Base-by-base conservation (phyloP, 2,888 invertebrate species). In the Electrophaes corylata region DNA sequence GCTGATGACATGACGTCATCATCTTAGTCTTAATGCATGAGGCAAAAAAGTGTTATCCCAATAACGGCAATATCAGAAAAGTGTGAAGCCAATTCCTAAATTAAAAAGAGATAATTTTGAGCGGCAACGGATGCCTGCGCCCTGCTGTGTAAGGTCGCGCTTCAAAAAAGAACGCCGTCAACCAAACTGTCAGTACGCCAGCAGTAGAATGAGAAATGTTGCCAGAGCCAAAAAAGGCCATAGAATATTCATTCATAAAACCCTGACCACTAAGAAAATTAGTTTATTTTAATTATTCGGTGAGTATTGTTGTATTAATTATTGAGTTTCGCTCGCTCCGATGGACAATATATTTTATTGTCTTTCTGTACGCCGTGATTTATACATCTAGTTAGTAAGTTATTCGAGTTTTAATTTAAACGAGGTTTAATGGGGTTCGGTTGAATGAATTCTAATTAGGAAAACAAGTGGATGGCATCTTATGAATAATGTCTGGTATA, bases 371-470 rank as follows among this genome's bases (percentile, higher is more conserved):
- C 73, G 72, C 62, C 70, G 75, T 90, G 91, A 91, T 91, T 91
- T 91, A 91, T 91, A 86, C 67, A 71, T 86, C 90, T 91, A 91
- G 91, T 91, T 91, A 91, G 91, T 91, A 90, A 91, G 89, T 91
- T 91, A 91, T 91, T 91, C 75, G 84, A 87, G 81, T 91, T 91
- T 91, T 91, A 91, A 91, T 91, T 91, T 91, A 86, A 88, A 86
- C 84, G 85, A 83, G 85, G 84, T 91, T 91, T 91, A 91, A 91
- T 91, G 89, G 90, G 86, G 76, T 84, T 77, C 81, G 83, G 70
- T 77, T 91, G 91, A 91, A 91, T 91, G 91, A 88, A 74, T 91
- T 91, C 86, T 91, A 90, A 91, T 91, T 90, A 90, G 84, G 84
- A 89, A 90, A 91, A 91, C 89, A 89, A 88, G 81, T 82, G 79